Evolutionary conservation across 2,797 vertebrate species (phyloP).

Genomic region (Hippopotamyrus pictus): DNA sequence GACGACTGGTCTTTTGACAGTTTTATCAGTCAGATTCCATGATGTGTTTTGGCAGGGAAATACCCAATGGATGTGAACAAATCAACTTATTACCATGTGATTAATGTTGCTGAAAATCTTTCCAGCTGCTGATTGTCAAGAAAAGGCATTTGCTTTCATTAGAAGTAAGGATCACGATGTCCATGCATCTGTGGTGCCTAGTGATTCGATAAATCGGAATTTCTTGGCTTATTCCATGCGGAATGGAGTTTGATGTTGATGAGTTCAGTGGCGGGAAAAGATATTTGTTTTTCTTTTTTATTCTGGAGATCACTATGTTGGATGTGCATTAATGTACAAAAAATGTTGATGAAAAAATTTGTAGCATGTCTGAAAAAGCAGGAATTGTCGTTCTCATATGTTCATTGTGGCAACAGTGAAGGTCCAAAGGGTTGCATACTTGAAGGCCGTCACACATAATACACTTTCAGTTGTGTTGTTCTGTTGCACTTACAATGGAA

Average conservation of each 20-base stretch:
- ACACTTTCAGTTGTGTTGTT: neutral
- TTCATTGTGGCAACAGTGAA: neutral
- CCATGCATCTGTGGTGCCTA: conserved; percentile 1
- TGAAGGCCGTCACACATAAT: neutral
- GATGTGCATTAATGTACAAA: neutral
- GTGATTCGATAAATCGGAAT: conserved; percentile 19
- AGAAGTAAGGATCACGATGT: conserved; percentile 15
- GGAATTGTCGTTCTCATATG: neutral
- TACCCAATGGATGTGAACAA: conserved; percentile 55
- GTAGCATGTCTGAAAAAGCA: neutral
- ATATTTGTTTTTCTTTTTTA: neutral
- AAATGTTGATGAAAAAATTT: neutral
- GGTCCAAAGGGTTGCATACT: neutral
- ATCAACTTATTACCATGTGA: conserved; percentile 63
- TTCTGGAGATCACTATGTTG: neutral
- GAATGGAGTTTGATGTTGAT: conserved; percentile 1
- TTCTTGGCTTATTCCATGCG: conserved; percentile 9
- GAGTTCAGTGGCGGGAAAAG: neutral
- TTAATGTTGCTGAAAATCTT: conserved; percentile 61
- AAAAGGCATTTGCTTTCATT: conserved; percentile 44
- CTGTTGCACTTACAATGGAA: neutral
- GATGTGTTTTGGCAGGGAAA: conserved; percentile 59
- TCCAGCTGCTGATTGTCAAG: conserved; percentile 51
- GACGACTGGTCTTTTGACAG: conserved; percentile 48
- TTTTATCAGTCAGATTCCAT: conserved; percentile 55